Base-by-base conservation (phyloP, 2,888 invertebrate genomes). In the Dryadula phaetusa region DNA sequence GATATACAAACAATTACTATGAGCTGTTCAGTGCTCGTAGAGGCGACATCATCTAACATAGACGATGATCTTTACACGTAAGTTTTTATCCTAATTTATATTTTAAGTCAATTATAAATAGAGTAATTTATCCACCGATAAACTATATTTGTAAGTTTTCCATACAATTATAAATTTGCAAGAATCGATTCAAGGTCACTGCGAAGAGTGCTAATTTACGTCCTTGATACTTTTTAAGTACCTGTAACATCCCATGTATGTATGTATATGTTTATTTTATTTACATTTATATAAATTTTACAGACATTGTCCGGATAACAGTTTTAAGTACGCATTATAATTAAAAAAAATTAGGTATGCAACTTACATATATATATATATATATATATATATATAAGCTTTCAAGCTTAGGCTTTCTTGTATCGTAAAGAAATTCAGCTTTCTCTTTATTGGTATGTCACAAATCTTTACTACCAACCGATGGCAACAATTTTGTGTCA, bases 61-160 rank as follows among this genome's bases (percentile, higher is more conserved):
- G 84, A 84, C 58, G 90, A 88, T 67, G 90, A 90, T 66, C 72
- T 88, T 1, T 90, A 91, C 74, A 83, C 86, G 91, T 91, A 78
- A 86, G 91, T 86, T 16, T 42, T 37, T 37, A 46, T 61, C 16
- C 44, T 25, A n/a, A 18, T 49, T 44, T 53, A 54, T 44, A 25
- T 28, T 40, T 7, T n/a, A 22, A 37, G 6, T 22, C 18, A 56
- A 14, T 37, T n/a, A 8, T 22, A n/a, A 37, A 37, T 22, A 0
- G 8, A 10, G 3, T 3, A 28, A 1, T 16, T n/a, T 34, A 18
- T 16, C 12, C 6, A 42, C 40, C 6, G 2, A 56, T 22, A 40
- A 16, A 12, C 16, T 18, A 28, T 60, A 28, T 18, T 44, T 10
- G 4, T 60, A 6, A 28, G 64, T 67, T 16, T 62, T 64, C 64